Percentiles rank a stretch among this genome's conserved stretches.
These are phyloP conservation scores for Illadopsis cleaveri DNA, from an alignment of 2,113 vertebrate species.

Conservation along the genomic window DNA sequence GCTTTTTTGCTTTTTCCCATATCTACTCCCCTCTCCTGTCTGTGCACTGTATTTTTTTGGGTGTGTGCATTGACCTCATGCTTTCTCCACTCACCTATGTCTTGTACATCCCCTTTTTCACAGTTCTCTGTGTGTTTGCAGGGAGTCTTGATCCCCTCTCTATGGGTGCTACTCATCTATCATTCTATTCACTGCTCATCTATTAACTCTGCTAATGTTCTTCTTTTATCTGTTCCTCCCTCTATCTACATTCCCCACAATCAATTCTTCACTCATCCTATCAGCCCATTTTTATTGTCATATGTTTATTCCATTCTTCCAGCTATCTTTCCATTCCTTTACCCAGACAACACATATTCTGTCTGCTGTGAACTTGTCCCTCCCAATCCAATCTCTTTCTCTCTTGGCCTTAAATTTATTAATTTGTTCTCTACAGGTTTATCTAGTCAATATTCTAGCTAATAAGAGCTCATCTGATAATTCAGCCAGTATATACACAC, in stretches of 20 bases:
- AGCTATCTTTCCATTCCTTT: neutral
- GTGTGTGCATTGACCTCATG: too few relatives aligned
- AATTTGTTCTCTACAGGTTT: neutral
- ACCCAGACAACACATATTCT: neutral
- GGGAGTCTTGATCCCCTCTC: neutral
- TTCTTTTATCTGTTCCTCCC: neutral
- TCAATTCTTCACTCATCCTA: neutral
- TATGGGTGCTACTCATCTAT: neutral
- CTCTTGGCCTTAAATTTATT: neutral
- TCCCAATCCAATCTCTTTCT: neutral
- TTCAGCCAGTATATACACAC: neutral
- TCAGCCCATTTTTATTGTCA: neutral
- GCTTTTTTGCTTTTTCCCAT: neutral
- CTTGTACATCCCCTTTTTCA: neutral
- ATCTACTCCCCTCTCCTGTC: neutral
- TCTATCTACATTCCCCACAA: neutral
- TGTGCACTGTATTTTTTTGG: neutral
- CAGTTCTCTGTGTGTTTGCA: neutral
- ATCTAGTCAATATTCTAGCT: neutral
- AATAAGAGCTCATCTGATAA: neutral
- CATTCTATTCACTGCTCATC: neutral
- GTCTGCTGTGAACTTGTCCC: neutral
- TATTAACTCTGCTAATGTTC: neutral
- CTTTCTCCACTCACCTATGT: neutral
- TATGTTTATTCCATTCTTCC: neutral